Conservation (phyloP, 2,113 vertebrate species). For the Apus apus region DNA sequence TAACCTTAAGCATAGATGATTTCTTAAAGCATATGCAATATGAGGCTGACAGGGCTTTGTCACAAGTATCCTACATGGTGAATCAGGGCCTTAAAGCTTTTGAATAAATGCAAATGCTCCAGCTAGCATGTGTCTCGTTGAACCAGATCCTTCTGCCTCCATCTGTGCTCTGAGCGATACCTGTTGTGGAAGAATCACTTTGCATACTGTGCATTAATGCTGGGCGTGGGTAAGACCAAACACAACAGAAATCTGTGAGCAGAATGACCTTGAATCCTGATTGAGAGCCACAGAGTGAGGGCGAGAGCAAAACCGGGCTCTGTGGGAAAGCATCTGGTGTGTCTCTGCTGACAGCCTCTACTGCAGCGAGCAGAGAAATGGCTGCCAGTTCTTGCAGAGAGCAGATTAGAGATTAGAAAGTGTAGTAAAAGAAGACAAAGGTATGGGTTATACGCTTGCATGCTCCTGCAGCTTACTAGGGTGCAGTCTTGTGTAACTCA, state of each 20-base stretch:
- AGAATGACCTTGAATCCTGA: slow-evolving; percentile 8
- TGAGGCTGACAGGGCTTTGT: neutral
- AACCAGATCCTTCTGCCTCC: neutral
- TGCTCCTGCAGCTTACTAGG: neutral
- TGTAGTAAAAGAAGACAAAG: neutral
- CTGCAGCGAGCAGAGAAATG: neutral
- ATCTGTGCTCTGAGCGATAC: neutral
- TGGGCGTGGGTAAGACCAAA: rapidly evolving
- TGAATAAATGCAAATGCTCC: neutral
- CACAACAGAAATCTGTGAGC: neutral
- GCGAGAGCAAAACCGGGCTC: neutral
- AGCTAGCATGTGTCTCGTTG: neutral
- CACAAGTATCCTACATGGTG: neutral
- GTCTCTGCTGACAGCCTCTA: neutral
- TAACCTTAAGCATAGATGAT: neutral
- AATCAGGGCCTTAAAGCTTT: neutral
- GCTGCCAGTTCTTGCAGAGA: neutral
- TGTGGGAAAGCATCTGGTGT: slow-evolving; percentile 11
- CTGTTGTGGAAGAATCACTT: neutral
- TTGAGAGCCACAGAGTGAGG: neutral
- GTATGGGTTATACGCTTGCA: rapidly evolving
- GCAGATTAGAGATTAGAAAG: neutral
- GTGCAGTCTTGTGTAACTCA: neutral
- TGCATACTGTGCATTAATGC: neutral
- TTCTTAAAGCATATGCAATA: neutral